A percentile compares a stretch with the other conserved stretches of the same genome.
Conservation (phyloP, 2,113 vertebrate species). For the Trichomycterus rosablanca region DNA sequence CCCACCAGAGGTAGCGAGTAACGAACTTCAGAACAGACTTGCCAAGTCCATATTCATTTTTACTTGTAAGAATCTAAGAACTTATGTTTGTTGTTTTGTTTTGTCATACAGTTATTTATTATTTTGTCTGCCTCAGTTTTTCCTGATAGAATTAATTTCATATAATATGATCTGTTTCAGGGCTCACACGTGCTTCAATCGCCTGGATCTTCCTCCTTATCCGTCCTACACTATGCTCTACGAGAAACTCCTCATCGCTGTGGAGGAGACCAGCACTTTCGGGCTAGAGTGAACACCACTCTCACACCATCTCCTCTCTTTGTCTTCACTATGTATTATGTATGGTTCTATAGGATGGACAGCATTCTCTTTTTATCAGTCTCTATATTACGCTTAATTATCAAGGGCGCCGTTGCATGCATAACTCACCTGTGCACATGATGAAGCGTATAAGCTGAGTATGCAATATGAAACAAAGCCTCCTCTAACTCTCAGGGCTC, state of each 20-base stretch:
- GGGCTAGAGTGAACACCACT: conserved; percentile 79
- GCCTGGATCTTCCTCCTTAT: conserved; percentile 85
- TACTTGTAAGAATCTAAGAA: no score
- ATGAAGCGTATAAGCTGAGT: conserved; percentile 38
- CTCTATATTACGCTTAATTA: conserved; percentile 22
- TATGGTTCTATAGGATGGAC: not conserved
- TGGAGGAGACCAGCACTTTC: conserved; percentile 89
- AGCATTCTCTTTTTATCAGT: not conserved
- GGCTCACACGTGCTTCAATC: conserved; percentile 87
- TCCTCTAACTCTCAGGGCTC: conserved; percentile 45
- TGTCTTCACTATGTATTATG: no score
- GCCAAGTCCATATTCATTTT: no score
- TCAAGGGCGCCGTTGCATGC: conserved; percentile 33
- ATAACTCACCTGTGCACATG: conserved; percentile 36
- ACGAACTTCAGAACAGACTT: no score
- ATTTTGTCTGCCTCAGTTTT: no score
- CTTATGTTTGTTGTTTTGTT: no score
- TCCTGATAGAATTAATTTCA: no score
- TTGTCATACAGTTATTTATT: no score
- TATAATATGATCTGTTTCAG: conserved; percentile 55
- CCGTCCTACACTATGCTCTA: conserved; percentile 85
- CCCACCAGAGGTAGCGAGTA: no score
- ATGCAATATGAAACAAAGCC: conserved; percentile 45
- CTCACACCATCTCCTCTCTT: not conserved
- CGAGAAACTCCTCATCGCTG: conserved; percentile 84